Percentiles rank a stretch among this genome's conserved stretches.
phyloP scores from a whole-genome alignment of 2,797 vertebrate genomes.

The Mallotus villosus region DNA sequence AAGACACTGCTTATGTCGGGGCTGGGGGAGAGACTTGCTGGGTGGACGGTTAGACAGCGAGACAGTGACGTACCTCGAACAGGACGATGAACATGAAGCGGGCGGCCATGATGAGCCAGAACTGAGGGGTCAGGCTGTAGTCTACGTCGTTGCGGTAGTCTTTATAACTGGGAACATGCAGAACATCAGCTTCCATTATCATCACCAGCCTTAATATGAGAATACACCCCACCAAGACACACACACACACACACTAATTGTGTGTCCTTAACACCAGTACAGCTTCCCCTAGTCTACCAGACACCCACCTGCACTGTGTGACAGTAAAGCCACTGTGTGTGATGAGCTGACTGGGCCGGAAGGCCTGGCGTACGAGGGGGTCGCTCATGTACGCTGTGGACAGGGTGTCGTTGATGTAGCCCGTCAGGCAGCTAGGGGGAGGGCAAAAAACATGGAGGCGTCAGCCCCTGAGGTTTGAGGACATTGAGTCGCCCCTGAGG shows the following conservation, averaged over 20 bases:
- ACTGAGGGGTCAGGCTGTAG: conserved; percentile 78
- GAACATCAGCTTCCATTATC: neutral
- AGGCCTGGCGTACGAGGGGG: conserved; percentile 37
- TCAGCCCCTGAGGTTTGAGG: neutral
- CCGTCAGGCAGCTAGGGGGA: conserved; percentile 80
- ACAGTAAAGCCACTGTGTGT: conserved; percentile 28
- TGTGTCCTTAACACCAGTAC: neutral
- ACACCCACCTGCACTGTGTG: conserved; percentile 83
- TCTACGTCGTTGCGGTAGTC: conserved; percentile 79
- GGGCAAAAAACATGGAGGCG: neutral
- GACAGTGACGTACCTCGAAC: conserved; percentile 85
- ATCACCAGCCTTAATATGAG: neutral
- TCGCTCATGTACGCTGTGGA: conserved; percentile 73
- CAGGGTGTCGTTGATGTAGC: conserved; percentile 88
- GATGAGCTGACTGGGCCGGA: neutral
- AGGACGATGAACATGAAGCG: conserved; percentile 90
- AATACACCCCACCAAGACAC: no score
- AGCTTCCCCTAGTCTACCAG: neutral
- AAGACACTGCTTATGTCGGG: neutral
- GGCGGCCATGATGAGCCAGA: conserved; percentile 87
- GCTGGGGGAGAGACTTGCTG: no score
- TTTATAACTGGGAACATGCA: conserved; percentile 77
- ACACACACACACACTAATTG: neutral
- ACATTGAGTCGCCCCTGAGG: neutral
- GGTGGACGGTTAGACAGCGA: no score